Conservation (phyloP, 1,140 invertebrate species). For the Temnothorax curvispinosus region DNA sequence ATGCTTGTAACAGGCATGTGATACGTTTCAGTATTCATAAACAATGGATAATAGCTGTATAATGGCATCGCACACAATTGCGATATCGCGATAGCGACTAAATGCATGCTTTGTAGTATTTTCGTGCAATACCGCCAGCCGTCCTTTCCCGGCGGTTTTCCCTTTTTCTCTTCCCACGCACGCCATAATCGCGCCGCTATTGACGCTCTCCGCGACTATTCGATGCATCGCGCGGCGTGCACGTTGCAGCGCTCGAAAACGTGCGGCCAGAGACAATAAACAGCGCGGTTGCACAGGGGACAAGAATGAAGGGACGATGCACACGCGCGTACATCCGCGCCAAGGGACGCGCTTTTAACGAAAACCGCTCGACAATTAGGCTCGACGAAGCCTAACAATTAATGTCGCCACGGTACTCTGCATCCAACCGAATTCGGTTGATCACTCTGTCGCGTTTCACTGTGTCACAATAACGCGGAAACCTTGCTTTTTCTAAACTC, state of each 20-base stretch:
- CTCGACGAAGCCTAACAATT: constrained; percentile 16
- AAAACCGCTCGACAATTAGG: constrained; percentile 79
- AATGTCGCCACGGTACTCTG: constrained; percentile 51
- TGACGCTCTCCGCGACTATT: constrained; percentile 77
- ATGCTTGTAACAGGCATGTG: constrained; percentile 39
- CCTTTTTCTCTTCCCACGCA: constrained; percentile 24
- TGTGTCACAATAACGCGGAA: neutral
- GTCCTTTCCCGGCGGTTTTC: constrained; percentile 40
- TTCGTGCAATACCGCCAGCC: constrained; percentile 26
- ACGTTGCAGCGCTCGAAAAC: constrained; percentile 69
- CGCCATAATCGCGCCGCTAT: constrained; percentile 59
- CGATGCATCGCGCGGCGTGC: constrained; percentile 73
- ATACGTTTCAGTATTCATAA: constrained; percentile 62
- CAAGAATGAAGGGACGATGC: constrained; percentile 29
- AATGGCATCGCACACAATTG: constrained; percentile 54
- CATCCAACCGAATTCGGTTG: constrained; percentile 17
- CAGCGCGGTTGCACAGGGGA: constrained; percentile 66
- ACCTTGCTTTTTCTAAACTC: neutral
- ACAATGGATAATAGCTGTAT: constrained; percentile 63
- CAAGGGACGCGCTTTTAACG: constrained; percentile 72
- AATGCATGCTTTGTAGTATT: constrained; percentile 64
- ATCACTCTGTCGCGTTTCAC: neutral
- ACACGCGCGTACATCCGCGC: constrained; percentile 64
- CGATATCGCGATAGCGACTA: constrained; percentile 59
- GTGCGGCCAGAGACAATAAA: constrained; percentile 74